These are phyloP conservation scores for Mantis religiosa DNA, from an alignment of 2,888 invertebrate species.

Conservation along the genomic window DNA sequence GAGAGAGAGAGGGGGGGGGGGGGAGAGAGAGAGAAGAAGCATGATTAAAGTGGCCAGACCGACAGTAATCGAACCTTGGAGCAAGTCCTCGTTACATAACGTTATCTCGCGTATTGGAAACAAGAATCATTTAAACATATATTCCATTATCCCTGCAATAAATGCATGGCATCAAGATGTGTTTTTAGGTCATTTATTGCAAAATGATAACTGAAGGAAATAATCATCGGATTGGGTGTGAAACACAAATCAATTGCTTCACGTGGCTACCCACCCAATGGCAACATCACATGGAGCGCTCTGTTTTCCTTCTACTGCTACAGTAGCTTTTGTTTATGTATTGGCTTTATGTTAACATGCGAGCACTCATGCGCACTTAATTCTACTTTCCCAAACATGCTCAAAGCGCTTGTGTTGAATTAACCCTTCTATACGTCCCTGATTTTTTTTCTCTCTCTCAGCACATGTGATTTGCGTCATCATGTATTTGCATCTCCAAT, in stretches of 20 bases:
- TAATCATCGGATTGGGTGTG: not conserved
- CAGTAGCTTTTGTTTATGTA: not conserved
- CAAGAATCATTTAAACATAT: too few species aligned
- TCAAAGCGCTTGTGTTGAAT: not conserved
- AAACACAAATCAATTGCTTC: not conserved
- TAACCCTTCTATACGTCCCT: not conserved
- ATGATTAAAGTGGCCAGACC: too few species aligned
- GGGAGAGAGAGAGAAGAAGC: too few species aligned
- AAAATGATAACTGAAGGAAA: too few species aligned
- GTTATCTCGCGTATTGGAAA: too few species aligned
- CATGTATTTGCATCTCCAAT: not conserved
- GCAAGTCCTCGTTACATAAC: too few species aligned
- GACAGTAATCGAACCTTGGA: too few species aligned
- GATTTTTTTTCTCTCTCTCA: not conserved
- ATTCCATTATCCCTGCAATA: too few species aligned
- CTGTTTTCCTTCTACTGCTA: not conserved
- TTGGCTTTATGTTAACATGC: not conserved
- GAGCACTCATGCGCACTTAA: not conserved
- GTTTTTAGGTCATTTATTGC: too few species aligned
- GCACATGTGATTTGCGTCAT: not conserved
- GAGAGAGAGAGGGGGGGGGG: too few species aligned
- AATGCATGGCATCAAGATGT: too few species aligned
- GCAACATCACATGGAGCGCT: not conserved
- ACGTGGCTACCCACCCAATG: not conserved
- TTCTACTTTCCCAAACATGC: not conserved